Percentiles rank a stretch among this genome's conserved stretches.
phyloP scores from a whole-genome alignment of 1,140 invertebrate genomes.

The Drosophila nasuta region DNA sequence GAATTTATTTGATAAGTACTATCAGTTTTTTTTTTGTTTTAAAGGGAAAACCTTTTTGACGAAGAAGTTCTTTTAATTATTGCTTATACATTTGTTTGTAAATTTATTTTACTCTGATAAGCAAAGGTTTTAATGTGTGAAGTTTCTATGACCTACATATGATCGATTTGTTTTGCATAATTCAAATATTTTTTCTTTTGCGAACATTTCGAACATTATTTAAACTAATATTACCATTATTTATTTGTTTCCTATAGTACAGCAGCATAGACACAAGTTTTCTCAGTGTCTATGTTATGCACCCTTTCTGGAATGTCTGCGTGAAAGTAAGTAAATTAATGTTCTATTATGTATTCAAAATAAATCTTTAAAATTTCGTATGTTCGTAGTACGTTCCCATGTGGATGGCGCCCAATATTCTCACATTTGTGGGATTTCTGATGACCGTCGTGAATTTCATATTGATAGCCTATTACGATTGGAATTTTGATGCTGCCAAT shows the following conservation, averaged over 20 bases:
- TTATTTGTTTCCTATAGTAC: constrained; percentile 88
- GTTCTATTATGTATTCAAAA: not conserved
- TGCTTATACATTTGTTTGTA: no score
- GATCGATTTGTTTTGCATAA: no score
- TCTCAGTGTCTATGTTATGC: constrained; percentile 97
- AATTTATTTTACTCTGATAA: no score
- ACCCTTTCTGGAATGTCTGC: constrained; percentile 98
- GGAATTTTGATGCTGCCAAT: constrained; percentile 90
- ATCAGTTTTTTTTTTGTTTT: no score
- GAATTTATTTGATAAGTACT: no score
- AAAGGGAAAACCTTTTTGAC: no score
- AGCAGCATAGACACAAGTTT: constrained; percentile 96
- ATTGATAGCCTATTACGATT: constrained; percentile 95
- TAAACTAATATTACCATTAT: not conserved
- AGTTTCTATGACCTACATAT: no score
- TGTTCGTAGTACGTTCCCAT: constrained; percentile 91
- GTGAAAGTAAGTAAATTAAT: constrained; percentile 91
- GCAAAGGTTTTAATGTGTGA: no score
- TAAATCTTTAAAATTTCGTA: not conserved
- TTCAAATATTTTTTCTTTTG: no score
- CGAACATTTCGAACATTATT: no score
- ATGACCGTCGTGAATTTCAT: constrained; percentile 96
- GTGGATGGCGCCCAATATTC: constrained; percentile 98
- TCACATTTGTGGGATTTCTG: constrained; percentile 97
- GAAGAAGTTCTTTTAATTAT: no score